These are phyloP conservation scores for Rhinoderma darwinii DNA, from an alignment of 2,113 vertebrate species.

Conservation along the genomic window DNA sequence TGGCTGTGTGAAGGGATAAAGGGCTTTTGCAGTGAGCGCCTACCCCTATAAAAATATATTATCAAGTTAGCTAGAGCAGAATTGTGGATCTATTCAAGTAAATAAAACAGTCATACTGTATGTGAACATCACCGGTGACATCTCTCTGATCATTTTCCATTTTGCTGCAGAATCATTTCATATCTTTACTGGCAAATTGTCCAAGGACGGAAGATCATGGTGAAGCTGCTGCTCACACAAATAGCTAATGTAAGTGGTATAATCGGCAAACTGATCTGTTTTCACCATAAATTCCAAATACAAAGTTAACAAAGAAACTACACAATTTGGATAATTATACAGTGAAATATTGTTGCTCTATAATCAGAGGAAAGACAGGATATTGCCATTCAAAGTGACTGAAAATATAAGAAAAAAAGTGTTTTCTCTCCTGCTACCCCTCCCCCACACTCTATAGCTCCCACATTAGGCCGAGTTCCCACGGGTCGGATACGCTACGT, in stretches of 20 bases:
- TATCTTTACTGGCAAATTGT: conserved; percentile 89
- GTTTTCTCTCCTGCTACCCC: no score
- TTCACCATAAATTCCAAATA: neutral
- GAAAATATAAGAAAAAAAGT: no score
- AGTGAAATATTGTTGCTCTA: neutral
- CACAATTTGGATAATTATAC: neutral
- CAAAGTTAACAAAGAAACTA: neutral
- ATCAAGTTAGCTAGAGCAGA: no score
- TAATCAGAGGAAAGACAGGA: neutral
- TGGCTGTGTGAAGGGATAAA: no score
- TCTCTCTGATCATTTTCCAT: neutral
- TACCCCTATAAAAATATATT: no score
- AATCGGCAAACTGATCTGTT: neutral
- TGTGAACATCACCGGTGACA: neutral
- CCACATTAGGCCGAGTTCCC: no score
- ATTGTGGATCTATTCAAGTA: no score
- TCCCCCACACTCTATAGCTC: no score
- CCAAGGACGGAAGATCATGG: conserved; percentile 81
- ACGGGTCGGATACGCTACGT: no score
- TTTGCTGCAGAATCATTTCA: conserved; percentile 77
- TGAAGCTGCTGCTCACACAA: conserved; percentile 75
- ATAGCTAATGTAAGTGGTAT: conserved; percentile 87
- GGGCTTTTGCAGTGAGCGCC: no score
- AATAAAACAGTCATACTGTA: no score
- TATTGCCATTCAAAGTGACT: no score